phyloP scores from a whole-genome alignment of 2,888 invertebrate species.

The Hypercompe scribonia region DNA sequence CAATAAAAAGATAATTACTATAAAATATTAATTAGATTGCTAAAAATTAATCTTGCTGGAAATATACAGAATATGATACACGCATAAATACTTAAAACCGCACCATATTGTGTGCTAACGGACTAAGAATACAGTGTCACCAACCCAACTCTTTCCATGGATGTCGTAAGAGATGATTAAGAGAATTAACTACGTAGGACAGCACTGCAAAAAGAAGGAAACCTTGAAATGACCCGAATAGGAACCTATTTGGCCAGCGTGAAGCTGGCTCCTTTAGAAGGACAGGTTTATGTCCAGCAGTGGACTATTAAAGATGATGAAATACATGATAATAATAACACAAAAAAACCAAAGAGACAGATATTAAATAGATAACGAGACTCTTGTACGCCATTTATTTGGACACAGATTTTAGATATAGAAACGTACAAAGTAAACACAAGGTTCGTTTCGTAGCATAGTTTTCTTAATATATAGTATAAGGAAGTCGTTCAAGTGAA shows the following conservation, averaged over 20 bases:
- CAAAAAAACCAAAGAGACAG: not conserved
- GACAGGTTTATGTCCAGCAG: too few species aligned
- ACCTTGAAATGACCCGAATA: too few species aligned
- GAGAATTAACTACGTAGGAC: too few species aligned
- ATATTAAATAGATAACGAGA: not conserved
- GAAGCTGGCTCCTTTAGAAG: too few species aligned
- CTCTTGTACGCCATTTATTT: not conserved
- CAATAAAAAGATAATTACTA: not conserved
- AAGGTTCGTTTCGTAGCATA: not conserved
- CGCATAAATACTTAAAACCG: not conserved
- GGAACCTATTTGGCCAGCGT: too few species aligned
- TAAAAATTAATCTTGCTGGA: not conserved
- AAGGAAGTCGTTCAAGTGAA: not conserved
- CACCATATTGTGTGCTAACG: too few species aligned
- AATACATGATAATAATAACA: not conserved
- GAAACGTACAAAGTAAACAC: conserved; percentile 1
- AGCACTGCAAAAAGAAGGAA: too few species aligned
- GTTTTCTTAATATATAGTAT: conserved; percentile 1
- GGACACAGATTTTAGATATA: not conserved
- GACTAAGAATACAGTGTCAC: too few species aligned
- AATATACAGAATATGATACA: not conserved
- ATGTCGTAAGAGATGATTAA: too few species aligned
- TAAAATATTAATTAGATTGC: not conserved
- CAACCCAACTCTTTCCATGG: too few species aligned
- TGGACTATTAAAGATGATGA: too few species aligned